phyloP scores from a whole-genome alignment of 2,797 vertebrate genomes.

The Gallirallus australis region DNA sequence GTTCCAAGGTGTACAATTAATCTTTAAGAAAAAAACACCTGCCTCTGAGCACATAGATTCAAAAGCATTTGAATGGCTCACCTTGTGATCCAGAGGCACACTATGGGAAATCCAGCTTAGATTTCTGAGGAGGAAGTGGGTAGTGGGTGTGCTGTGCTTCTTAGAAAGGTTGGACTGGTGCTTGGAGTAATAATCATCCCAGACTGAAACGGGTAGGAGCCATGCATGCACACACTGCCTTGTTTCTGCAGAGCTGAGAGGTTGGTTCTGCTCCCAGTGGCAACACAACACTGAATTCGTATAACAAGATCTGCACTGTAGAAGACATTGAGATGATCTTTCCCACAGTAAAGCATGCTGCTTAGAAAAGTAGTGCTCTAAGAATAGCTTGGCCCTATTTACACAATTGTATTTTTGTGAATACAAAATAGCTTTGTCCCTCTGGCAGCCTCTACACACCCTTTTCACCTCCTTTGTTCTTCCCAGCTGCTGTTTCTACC shows the following conservation, averaged over 20 bases:
- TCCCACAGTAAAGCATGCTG: neutral
- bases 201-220: neutral
- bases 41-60: neutral
- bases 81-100: neutral
- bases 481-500: neutral
- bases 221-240: accelerated
- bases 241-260: neutral
- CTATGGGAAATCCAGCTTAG: neutral
- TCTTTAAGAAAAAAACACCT: neutral
- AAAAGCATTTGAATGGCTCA: neutral
- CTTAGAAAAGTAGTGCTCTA: neutral
- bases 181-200: neutral
- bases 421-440: neutral
- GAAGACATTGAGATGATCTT: neutral
- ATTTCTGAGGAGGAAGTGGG: neutral
- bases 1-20: neutral
- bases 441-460: neutral
- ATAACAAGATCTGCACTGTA: neutral
- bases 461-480: neutral
- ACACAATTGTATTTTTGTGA: neutral
- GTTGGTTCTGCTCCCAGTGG: neutral
- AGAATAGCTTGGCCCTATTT: neutral
- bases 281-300: neutral
- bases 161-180: neutral
- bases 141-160: neutral